Base-by-base conservation (phyloP, 2,797 vertebrate species). In the Basileuterus tristriatus region DNA sequence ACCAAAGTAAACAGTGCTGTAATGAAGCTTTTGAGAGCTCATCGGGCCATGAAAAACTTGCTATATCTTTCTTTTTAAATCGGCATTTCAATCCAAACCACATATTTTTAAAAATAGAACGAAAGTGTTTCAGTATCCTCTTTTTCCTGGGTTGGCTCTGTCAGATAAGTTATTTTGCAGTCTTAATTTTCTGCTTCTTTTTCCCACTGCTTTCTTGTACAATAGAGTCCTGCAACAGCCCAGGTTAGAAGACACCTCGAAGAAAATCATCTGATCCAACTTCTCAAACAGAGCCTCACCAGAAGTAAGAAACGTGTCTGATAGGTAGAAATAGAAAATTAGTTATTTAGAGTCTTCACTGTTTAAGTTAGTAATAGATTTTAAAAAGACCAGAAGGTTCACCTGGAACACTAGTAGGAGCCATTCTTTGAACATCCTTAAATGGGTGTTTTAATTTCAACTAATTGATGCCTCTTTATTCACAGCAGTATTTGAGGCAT, bases 1-100 rank as follows among this genome's bases (percentile, higher is more conserved):
- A 89, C 77, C 75, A 82, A 90, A 92, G 71, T 72, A 92, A 93
- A 89, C 89, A 89, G 46, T 72, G 46, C 75, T 90, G 49, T 74
- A 23, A 67, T 49, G 58, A 80, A 70, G 58, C 41, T 90, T 92
- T 87, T 46, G 68, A 68, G 75, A 67, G 64, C 56, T 93, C 46
- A 29, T 89, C 52, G 69, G 75, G 52, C 83, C 55, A n/a, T 76
- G 39, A 82, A 74, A 88, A 82, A 47, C 32, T 72, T 74, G 36
- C 32, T 59, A 0, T 52, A 52, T 79, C 67, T 87, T 82, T 87
- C 26, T 78, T 83, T 78, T 78, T 14, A 75, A 90, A 63, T 41
- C 3, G 2, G 12, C 16, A 26, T 72, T 83, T 87, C 43, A 84
- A 72, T 79, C 70, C 87, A 84, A 90, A 82, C 59, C 50, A 56